Evolutionary conservation across 2,888 invertebrate species (phyloP), one percentile per base, ranked within the genome.

Genomic region (Heteropelma amictum): DNA sequence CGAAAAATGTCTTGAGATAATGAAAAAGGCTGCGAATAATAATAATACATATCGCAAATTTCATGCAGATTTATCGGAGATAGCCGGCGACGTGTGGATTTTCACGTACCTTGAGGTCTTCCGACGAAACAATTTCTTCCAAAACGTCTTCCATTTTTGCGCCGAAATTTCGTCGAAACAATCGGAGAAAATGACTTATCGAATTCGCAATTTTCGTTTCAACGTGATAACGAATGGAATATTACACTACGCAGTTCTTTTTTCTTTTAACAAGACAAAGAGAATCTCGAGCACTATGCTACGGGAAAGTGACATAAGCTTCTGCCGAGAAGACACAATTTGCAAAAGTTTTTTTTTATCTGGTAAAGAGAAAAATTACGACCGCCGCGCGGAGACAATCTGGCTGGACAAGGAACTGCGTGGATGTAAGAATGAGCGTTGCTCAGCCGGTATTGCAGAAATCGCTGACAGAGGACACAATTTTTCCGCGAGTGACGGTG

Each of bases 121-220:
- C 95, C 17, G 94, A 93, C 45, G 95, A 93, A 74, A 96, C 96
- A 61, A 94, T 92, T 89, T 96, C 96, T 82, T 95, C 94, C 80
- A 96, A 89, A 79, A 96, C 91, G 87, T 95, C 95, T 82, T 95
- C 95, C 96, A 96, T 95, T 71, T 56, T 60, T 63, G 40, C 38
- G 81, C 86, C 56, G 53, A 63, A 30, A 61, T 61, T 56, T 45
- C 14, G 28, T 40, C 23, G 26, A 60, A 19, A 19, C 19, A 26
- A 19, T n/a, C n/a, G 10, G n/a, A 17, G 19, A 26, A 3, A 10
- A 47, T 49, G 5, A 5, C n/a, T 61, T 35, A 14, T 45, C 26
- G 26, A n/a, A 33, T 45, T 3, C 35, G 8, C 19, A 38, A 38
- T 35, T 49, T 45, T 19, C 35, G 28, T 40, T 49, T 23, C 45